Percentiles rank a stretch among this genome's conserved stretches.
These are phyloP conservation scores for Belonocnema kinseyi DNA, from an alignment of 1,140 invertebrate species.

Conservation along the genomic window DNA sequence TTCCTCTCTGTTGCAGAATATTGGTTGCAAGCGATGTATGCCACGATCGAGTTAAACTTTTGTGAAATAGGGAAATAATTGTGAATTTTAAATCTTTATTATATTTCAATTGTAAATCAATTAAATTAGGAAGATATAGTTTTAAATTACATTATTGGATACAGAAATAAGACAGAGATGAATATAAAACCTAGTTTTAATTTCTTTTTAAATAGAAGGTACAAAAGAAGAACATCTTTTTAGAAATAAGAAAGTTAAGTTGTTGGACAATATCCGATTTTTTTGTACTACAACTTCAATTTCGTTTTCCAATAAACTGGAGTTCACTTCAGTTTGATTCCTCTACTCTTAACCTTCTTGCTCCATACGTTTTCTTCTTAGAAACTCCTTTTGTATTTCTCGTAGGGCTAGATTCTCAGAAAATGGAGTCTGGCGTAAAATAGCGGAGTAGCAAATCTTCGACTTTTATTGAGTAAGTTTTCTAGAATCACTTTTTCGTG, in stretches of 20 bases:
- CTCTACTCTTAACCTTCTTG: neutral
- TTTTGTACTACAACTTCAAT: neutral
- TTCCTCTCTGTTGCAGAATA: neutral
- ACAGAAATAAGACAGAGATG: too few relatives aligned
- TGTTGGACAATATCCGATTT: neutral
- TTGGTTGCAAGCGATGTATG: neutral
- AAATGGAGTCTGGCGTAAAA: too few relatives aligned
- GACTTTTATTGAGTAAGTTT: too few relatives aligned
- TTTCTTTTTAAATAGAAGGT: too few relatives aligned
- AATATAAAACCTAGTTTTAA: too few relatives aligned
- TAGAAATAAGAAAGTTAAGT: neutral
- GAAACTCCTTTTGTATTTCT: neutral
- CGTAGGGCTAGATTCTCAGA: neutral
- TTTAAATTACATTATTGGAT: too few relatives aligned
- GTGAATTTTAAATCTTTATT: neutral
- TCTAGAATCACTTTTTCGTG: too few relatives aligned
- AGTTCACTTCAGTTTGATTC: neutral
- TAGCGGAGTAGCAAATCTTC: too few relatives aligned
- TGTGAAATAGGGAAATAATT: neutral
- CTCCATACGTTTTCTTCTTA: neutral
- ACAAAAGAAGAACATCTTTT: too few relatives aligned
- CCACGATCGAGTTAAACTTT: neutral
- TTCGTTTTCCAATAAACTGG: conserved; percentile 13
- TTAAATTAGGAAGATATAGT: too few relatives aligned
- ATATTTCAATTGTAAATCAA: neutral